Percentiles rank a stretch among this genome's conserved stretches.
phyloP scores from a whole-genome alignment of 2,797 vertebrate species.

The Bradypodion ventrale region DNA sequence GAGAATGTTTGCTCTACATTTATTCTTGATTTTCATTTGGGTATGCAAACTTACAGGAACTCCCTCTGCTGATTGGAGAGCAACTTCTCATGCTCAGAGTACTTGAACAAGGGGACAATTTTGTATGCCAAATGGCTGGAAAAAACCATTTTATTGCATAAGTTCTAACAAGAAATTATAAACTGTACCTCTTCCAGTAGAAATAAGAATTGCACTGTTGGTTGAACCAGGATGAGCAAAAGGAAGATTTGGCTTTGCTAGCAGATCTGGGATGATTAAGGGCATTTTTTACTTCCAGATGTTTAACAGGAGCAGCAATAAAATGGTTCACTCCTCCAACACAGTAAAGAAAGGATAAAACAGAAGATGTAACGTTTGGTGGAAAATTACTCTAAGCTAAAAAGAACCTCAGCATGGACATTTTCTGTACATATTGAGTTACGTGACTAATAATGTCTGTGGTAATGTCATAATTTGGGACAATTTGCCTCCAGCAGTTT shows the following conservation, averaged over 20 bases:
- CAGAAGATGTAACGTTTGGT: too few relatives aligned
- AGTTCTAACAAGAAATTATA: background rate
- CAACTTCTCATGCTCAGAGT: background rate
- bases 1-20: background rate
- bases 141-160: background rate
- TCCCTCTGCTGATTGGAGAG: conserved; percentile 5
- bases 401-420: too few relatives aligned
- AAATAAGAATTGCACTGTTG: background rate
- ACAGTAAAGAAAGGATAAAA: background rate
- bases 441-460: too few relatives aligned
- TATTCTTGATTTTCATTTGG: background rate
- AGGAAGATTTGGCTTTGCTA: background rate
- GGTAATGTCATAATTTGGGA: too few relatives aligned
- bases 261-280: background rate
- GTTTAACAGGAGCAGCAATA: background rate
- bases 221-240: background rate
- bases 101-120: background rate
- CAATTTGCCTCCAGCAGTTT: too few relatives aligned
- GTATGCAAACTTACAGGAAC: background rate
- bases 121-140: background rate
- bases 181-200: too few relatives aligned
- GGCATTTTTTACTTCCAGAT: background rate
- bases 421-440: too few relatives aligned
- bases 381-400: too few relatives aligned
- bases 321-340: background rate